Evolutionary conservation across 2,797 vertebrate species (phyloP).

Genomic region (Ctenopoma multispine): DNA sequence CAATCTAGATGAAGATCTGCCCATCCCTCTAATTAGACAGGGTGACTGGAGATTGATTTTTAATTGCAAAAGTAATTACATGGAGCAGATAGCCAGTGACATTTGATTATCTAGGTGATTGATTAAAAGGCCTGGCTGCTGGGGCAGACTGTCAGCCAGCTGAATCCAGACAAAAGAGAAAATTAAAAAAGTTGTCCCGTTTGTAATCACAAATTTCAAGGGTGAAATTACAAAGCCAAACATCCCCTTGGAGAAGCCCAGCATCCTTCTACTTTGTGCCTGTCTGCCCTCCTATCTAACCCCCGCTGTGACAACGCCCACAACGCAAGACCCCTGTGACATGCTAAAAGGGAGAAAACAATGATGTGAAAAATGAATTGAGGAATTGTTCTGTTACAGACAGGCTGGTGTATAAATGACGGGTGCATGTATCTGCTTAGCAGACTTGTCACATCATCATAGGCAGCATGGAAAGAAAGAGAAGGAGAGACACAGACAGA

Average conservation of each 20-base stretch:
- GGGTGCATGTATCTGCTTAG: conserved; percentile 70
- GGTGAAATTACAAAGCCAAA: conserved; percentile 98
- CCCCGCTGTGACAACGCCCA: conserved; percentile 64
- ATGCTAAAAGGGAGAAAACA: conserved; percentile 70
- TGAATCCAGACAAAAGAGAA: conserved; percentile 99
- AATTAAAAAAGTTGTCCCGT: conserved; percentile 99
- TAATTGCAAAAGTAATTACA: conserved; percentile 99
- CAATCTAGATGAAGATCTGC: conserved; percentile 99
- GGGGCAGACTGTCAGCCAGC: conserved; percentile 95
- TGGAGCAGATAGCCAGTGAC: conserved; percentile 99
- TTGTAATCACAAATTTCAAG: conserved; percentile 99
- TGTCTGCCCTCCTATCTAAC: conserved; percentile 80
- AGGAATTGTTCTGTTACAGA: conserved; percentile 80
- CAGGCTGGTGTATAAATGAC: conserved; percentile 77
- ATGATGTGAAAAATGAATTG: conserved; percentile 85
- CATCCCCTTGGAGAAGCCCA: conserved; percentile 85
- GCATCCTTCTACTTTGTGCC: conserved; percentile 75
- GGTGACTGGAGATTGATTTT: conserved; percentile 99
- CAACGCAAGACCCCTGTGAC: conserved; percentile 62
- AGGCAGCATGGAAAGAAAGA: conserved; percentile 34
- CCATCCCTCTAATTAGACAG: conserved; percentile 99
- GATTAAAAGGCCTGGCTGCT: conserved; percentile 99
- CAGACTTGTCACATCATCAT: conserved; percentile 74
- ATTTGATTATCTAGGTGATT: conserved; percentile 99
- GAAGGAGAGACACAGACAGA: conserved; percentile 41